Conservation (phyloP, 1,140 invertebrate species). For the Caenorhabditis remanei region DNA sequence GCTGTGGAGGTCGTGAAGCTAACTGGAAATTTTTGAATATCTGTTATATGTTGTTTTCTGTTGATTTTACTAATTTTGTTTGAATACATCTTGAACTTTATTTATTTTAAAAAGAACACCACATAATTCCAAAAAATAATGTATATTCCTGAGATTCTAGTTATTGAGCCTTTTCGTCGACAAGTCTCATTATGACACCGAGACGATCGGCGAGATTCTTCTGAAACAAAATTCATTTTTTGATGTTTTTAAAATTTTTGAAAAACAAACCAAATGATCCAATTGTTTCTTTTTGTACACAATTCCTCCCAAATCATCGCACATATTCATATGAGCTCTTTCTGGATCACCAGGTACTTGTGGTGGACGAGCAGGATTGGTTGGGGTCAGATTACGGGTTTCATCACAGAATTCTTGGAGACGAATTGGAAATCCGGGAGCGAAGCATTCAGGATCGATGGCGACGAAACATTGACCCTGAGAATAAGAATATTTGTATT, state of each 20-base stretch:
- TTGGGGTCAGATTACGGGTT: constrained; percentile 78
- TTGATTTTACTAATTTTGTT: constrained; percentile 12
- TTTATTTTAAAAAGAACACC: not conserved
- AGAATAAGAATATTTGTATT: not conserved
- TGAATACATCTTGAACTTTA: not conserved
- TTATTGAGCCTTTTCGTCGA: constrained; percentile 9
- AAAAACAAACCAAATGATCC: constrained; percentile 78
- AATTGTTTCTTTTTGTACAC: constrained; percentile 86
- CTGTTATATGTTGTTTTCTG: constrained; percentile 9
- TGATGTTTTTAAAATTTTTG: not conserved
- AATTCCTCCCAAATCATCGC: constrained; percentile 85
- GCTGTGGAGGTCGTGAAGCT: not conserved
- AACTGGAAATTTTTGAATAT: not conserved
- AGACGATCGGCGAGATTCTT: constrained; percentile 34
- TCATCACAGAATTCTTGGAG: constrained; percentile 81
- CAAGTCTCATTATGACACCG: constrained; percentile 52
- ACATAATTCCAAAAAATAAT: not conserved
- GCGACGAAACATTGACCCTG: constrained; percentile 89
- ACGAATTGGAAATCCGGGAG: constrained; percentile 85
- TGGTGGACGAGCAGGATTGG: constrained; percentile 81
- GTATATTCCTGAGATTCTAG: no score
- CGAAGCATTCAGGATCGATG: constrained; percentile 87
- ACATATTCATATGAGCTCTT: constrained; percentile 82
- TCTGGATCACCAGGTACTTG: constrained; percentile 89
- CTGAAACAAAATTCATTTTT: not conserved